phyloP scores from a whole-genome alignment of 2,888 invertebrate genomes.

The Thereva unica region DNA sequence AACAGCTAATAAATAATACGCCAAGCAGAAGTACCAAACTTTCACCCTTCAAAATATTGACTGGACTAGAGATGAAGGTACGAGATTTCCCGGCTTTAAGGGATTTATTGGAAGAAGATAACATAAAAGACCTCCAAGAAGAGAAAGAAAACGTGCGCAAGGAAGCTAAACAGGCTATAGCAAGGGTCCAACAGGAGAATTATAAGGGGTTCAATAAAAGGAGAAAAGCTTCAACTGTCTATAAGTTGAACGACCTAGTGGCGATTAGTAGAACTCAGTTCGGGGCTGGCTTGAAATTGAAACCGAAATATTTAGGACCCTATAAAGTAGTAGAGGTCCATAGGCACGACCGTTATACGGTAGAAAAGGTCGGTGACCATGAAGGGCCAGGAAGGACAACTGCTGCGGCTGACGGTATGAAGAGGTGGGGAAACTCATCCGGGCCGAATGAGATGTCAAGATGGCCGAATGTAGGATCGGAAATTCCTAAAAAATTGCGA shows the following conservation, averaged over 20 bases:
- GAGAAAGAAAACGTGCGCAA: slow-evolving; percentile 2
- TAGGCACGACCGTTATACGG: slow-evolving; percentile 17
- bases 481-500: too few species aligned
- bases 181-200: slow-evolving; percentile 14
- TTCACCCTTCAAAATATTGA: slow-evolving; percentile 37
- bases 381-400: slow-evolving; percentile 7
- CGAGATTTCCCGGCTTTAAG: background rate
- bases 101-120: slow-evolving; percentile 19
- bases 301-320: slow-evolving; percentile 27
- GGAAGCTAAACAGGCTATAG: background rate
- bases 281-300: slow-evolving; percentile 14
- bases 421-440: too few species aligned
- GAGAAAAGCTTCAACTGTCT: background rate
- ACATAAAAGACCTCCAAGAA: background rate
- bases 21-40: slow-evolving; percentile 44
- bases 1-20: slow-evolving; percentile 46
- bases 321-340: slow-evolving; percentile 5
- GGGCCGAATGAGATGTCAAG: too few species aligned
- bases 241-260: slow-evolving; percentile 17
- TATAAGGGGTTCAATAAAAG: background rate
- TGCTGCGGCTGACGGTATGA: too few species aligned
- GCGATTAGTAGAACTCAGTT: slow-evolving; percentile 30
- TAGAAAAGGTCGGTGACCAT: slow-evolving; percentile 21
- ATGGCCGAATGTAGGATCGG: too few species aligned
- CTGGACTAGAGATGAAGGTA: slow-evolving; percentile 21